These are phyloP conservation scores for Scolopax bukidnonensis DNA, from an alignment of 2,797 vertebrate species.

Conservation along the genomic window DNA sequence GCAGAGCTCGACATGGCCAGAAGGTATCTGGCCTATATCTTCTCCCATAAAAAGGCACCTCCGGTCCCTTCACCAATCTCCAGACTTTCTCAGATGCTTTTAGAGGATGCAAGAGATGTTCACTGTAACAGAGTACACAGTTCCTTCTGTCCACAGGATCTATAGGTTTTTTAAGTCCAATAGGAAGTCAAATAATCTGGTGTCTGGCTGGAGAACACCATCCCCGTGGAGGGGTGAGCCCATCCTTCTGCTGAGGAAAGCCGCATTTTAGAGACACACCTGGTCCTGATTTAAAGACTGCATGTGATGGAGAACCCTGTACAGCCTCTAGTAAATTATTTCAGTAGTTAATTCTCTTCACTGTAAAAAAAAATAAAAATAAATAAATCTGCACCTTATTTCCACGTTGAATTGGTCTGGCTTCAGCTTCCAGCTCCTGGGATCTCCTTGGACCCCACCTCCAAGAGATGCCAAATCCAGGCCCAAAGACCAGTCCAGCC, in stretches of 20 bases:
- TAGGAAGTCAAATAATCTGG: not conserved
- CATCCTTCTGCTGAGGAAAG: not conserved
- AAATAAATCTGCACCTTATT: conserved; percentile 23
- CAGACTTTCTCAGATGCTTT: not conserved
- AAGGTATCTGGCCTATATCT: not conserved
- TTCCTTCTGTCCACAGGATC: not conserved
- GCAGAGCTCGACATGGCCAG: not conserved
- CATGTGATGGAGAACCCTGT: not conserved
- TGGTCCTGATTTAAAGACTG: conserved; percentile 36
- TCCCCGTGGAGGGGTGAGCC: not conserved
- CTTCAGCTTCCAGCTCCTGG: not conserved
- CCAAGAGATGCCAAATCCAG: not conserved
- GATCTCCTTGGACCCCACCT: not conserved
- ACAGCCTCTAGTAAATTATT: conserved; percentile 21
- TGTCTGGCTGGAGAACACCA: not conserved
- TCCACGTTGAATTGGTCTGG: not conserved
- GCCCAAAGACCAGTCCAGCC: not conserved
- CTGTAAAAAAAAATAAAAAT: conserved; percentile 15
- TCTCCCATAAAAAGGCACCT: not conserved
- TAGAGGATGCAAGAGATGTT: not conserved
- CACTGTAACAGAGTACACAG: fast-evolving
- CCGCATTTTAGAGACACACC: not conserved
- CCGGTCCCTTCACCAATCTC: not conserved
- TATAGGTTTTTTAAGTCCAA: not conserved
- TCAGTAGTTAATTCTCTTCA: conserved; percentile 34